These are phyloP conservation scores for Adoxophyes honmai DNA, from an alignment of 1,140 invertebrate genomes.

Conservation along the genomic window DNA sequence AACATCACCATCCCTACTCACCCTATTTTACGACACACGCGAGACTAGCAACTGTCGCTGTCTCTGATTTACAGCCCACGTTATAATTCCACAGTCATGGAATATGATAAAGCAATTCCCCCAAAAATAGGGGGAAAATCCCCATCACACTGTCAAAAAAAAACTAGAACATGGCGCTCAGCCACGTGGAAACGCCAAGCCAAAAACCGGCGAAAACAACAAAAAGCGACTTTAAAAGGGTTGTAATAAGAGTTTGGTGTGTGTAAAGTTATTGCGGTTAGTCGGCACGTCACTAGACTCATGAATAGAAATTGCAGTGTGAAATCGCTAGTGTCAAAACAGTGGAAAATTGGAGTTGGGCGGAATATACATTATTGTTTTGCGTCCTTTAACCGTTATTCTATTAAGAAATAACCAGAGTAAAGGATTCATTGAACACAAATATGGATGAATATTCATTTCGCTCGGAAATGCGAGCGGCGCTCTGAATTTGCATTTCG, in stretches of 20 bases:
- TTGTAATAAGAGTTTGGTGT: background rate
- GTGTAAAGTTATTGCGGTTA: conserved; percentile 16
- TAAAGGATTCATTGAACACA: no score
- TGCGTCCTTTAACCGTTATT: conserved; percentile 10
- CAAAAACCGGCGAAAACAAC: background rate
- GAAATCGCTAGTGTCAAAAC: conserved; percentile 30
- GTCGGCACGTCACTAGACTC: conserved; percentile 38
- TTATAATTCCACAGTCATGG: conserved; percentile 6
- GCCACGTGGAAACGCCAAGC: background rate
- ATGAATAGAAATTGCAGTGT: conserved; percentile 60
- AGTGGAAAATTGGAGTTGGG: conserved; percentile 48
- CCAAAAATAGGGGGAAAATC: conserved; percentile 5
- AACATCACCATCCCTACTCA: no score
- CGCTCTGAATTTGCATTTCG: no score
- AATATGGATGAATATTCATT: no score
- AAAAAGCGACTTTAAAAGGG: background rate
- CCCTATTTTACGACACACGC: background rate
- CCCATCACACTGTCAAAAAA: conserved; percentile 3
- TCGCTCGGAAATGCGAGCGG: no score
- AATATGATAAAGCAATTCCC: conserved; percentile 13
- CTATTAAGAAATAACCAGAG: no score
- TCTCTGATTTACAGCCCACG: background rate
- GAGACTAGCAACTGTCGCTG: background rate
- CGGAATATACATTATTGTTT: conserved; percentile 48
- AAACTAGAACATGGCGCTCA: conserved; percentile 3